Percentiles rank a stretch among this genome's conserved stretches.
Evolutionary conservation across 2,797 vertebrate species (phyloP).

Genomic region (Danio albolineatus): DNA sequence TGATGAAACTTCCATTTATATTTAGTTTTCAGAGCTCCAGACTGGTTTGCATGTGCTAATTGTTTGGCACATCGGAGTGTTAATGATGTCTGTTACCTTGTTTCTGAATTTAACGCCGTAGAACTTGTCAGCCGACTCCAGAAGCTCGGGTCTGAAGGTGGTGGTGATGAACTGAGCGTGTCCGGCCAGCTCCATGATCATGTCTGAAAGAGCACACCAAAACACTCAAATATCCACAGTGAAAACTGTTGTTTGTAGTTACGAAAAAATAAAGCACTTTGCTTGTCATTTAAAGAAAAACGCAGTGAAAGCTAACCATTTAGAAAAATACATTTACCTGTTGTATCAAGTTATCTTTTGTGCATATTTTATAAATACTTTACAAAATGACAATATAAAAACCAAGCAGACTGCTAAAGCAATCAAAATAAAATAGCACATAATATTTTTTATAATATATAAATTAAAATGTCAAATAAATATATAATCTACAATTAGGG

Average conservation of each 20-base stretch:
- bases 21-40: background rate
- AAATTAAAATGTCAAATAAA: too few relatives aligned
- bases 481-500: too few relatives aligned
- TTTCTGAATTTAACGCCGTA: slow-evolving; percentile 99
- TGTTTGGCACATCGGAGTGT: background rate
- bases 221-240: too few relatives aligned
- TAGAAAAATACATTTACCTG: too few relatives aligned
- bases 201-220: slow-evolving; percentile 80
- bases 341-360: too few relatives aligned
- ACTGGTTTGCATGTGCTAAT: slow-evolving; percentile 3
- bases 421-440: too few relatives aligned
- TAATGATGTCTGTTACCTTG: slow-evolving; percentile 81
- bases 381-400: too few relatives aligned
- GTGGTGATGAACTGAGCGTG: slow-evolving; percentile 99
- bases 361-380: too few relatives aligned
- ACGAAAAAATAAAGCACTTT: background rate
- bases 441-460: too few relatives aligned
- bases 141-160: slow-evolving; percentile 96
- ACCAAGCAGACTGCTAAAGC: too few relatives aligned
- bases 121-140: slow-evolving; percentile 98
- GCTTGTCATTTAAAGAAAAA: background rate
- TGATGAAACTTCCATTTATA: slow-evolving; percentile 28
- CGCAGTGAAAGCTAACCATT: background rate
- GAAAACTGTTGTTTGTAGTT: background rate
- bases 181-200: slow-evolving; percentile 97